These are phyloP conservation scores for Dissostichus mawsoni DNA, from an alignment of 2,113 vertebrate species.

Conservation along the genomic window DNA sequence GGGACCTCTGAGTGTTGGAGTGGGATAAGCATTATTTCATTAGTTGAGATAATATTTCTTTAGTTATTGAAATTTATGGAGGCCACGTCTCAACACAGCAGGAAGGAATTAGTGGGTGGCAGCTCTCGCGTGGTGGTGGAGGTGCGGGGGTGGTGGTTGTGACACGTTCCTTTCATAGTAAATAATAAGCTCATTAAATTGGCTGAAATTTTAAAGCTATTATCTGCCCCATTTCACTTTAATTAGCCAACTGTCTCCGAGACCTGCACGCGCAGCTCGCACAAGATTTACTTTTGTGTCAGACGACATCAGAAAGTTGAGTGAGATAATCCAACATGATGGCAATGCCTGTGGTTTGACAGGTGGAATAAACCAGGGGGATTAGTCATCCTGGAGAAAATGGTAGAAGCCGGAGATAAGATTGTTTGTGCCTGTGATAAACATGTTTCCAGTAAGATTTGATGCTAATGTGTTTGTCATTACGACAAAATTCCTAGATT, in stretches of 20 bases:
- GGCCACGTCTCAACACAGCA: constrained; percentile 31
- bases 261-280: constrained; percentile 53
- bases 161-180: constrained; percentile 71
- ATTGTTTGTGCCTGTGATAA: constrained; percentile 20
- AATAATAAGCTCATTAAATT: constrained; percentile 81
- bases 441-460: constrained; percentile 5
- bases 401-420: background rate
- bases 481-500: background rate
- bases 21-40: constrained; percentile 70
- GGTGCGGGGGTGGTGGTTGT: constrained; percentile 1
- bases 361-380: constrained; percentile 54
- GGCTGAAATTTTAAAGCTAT: constrained; percentile 80
- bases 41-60: constrained; percentile 70
- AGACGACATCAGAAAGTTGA: constrained; percentile 64
- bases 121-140: constrained; percentile 22
- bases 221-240: constrained; percentile 82
- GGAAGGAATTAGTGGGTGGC: constrained; percentile 49
- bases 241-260: constrained; percentile 77
- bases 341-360: constrained; percentile 47
- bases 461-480: constrained; percentile 21
- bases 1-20: constrained; percentile 49
- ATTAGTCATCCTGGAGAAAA: constrained; percentile 50
- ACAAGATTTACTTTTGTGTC: constrained; percentile 66
- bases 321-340: constrained; percentile 66
- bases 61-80: constrained; percentile 59